phyloP scores from a whole-genome alignment of 2,113 vertebrate genomes.

The Oriolus oriolus region DNA sequence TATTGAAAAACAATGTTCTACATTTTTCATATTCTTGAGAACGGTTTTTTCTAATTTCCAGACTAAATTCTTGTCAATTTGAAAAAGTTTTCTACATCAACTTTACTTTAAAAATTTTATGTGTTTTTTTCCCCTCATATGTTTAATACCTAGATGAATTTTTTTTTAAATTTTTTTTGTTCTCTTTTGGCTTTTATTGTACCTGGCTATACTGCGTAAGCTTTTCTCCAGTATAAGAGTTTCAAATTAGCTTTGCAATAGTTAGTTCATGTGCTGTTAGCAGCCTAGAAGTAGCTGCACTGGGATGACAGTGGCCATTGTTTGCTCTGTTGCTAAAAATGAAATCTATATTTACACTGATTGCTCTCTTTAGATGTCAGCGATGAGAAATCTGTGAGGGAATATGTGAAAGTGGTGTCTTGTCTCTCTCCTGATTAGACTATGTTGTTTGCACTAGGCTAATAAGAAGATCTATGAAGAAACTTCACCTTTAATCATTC shows the following conservation, averaged over 20 bases:
- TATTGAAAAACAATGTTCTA: neutral
- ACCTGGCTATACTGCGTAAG: neutral
- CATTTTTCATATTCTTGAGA: neutral
- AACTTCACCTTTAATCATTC: neutral
- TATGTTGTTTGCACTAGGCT: neutral
- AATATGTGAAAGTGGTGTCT: neutral
- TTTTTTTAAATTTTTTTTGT: neutral
- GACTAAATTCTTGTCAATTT: neutral
- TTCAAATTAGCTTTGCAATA: neutral
- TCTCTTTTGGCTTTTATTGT: neutral
- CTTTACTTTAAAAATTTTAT: neutral
- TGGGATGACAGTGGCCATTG: neutral
- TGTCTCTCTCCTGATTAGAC: neutral
- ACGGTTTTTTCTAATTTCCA: neutral
- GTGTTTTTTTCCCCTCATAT: rapidly evolving
- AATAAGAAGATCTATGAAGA: neutral
- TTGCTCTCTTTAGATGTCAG: neutral
- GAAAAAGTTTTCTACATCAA: neutral
- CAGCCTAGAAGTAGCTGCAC: neutral
- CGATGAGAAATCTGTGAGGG: neutral
- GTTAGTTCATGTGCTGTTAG: neutral
- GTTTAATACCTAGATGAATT: neutral
- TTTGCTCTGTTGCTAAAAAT: neutral
- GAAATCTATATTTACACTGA: neutral
- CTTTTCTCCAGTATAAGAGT: neutral